These are phyloP conservation scores for Stegana nigrithorax DNA, from an alignment of 2,888 invertebrate genomes.

Conservation along the genomic window DNA sequence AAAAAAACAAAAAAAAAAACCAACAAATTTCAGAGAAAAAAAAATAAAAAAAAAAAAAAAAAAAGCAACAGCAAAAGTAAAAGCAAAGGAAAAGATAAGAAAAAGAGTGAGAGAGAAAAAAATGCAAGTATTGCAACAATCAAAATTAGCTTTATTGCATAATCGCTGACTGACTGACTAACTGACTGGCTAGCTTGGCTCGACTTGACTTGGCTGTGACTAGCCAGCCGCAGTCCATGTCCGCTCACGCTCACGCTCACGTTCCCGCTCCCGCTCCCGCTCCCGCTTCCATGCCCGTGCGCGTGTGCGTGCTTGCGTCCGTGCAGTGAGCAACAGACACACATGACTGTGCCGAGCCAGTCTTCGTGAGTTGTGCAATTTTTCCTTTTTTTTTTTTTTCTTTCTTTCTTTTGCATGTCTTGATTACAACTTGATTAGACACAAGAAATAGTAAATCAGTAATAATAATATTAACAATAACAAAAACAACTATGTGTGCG, in stretches of 20 bases:
- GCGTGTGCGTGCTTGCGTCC: too few relatives aligned
- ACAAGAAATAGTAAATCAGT: background rate
- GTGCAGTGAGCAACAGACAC: too few relatives aligned
- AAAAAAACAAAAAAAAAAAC: background rate
- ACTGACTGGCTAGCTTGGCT: background rate
- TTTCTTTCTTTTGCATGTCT: background rate
- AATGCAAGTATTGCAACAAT: conserved; percentile 1
- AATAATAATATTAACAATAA: background rate
- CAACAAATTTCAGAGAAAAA: too few relatives aligned
- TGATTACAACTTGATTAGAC: background rate
- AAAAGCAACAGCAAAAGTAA: background rate
- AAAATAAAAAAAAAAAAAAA: background rate
- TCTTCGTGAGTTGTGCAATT: background rate
- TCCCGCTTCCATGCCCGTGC: background rate
- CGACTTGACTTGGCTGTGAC: background rate
- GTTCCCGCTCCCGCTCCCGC: background rate
- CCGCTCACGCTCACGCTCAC: background rate
- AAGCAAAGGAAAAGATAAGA: too few relatives aligned
- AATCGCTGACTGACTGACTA: background rate
- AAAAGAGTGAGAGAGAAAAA: background rate
- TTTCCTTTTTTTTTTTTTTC: background rate
- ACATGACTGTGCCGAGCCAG: too few relatives aligned
- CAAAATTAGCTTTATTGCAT: background rate
- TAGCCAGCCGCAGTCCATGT: background rate
- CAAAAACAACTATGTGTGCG: too few relatives aligned